These are phyloP conservation scores for Tetraodon nigroviridis DNA, from an alignment of 2,113 vertebrate species.

Conservation along the genomic window DNA sequence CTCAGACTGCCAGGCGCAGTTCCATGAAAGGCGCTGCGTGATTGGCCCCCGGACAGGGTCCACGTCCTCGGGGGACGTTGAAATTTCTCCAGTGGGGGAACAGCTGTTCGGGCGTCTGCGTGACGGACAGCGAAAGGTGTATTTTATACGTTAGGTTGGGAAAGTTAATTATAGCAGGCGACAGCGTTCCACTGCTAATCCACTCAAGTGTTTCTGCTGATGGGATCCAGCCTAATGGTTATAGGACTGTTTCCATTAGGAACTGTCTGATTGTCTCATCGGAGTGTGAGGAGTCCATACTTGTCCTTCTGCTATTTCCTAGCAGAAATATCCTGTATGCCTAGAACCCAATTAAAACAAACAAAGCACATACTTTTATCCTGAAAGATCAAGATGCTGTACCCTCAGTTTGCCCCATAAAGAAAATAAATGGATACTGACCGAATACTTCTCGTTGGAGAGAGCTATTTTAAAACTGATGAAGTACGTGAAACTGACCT, in stretches of 20 bases:
- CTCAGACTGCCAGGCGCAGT: constrained; percentile 32
- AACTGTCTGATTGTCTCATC: not conserved
- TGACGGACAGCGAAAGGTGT: constrained; percentile 27
- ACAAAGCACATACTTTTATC: not conserved
- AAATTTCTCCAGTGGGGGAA: constrained; percentile 40
- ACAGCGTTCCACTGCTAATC: not conserved
- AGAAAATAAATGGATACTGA: not conserved
- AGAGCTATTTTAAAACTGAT: constrained; percentile 34
- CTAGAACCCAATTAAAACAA: not conserved
- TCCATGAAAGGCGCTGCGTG: constrained; percentile 36
- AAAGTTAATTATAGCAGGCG: not conserved
- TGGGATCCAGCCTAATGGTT: not conserved
- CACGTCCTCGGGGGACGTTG: constrained; percentile 3
- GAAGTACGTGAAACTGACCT: constrained; percentile 44
- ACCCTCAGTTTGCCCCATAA: not conserved
- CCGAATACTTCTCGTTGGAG: constrained; percentile 12
- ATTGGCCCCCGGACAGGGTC: constrained; percentile 40
- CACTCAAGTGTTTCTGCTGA: not conserved
- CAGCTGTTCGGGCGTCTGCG: constrained; percentile 18
- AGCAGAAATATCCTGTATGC: too few relatives aligned
- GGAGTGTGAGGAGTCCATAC: constrained; percentile 36
- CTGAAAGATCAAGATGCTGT: not conserved
- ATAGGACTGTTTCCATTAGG: not conserved
- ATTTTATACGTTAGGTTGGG: not conserved
- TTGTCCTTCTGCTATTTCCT: constrained; percentile 35